phyloP scores from a whole-genome alignment of 2,888 invertebrate species.

The Oscheius myriophilus region DNA sequence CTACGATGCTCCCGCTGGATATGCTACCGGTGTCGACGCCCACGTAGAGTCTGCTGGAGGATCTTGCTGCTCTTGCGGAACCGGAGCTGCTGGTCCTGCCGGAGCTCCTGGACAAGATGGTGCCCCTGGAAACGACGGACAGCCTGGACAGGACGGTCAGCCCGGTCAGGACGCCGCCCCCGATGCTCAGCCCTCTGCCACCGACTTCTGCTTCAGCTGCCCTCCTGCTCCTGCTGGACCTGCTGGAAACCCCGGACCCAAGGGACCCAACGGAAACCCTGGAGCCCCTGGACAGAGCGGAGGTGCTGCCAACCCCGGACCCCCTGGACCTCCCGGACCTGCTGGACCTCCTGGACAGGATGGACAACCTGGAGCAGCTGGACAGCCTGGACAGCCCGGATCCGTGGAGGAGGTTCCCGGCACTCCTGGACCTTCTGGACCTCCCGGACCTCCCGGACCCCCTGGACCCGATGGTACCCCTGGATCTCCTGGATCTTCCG shows the following conservation, averaged over 20 bases:
- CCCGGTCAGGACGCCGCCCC: conserved; percentile 52
- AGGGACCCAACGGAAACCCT: conserved; percentile 37
- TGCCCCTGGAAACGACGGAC: conserved; percentile 56
- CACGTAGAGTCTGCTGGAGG: conserved; percentile 26
- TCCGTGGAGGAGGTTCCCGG: too few species aligned
- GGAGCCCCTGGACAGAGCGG: conserved; percentile 43
- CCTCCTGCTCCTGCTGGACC: conserved; percentile 58
- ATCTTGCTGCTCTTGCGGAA: conserved; percentile 61
- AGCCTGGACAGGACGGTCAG: conserved; percentile 59
- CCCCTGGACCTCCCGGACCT: too few species aligned
- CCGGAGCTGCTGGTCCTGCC: conserved; percentile 55
- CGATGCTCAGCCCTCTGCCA: conserved; percentile 53
- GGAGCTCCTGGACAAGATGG: conserved; percentile 61
- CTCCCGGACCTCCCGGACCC: conserved; percentile 11
- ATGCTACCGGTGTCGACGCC: neutral
- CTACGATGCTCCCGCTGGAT: neutral
- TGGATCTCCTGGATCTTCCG: conserved; percentile 3
- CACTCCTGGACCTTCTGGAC: too few species aligned
- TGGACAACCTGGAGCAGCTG: too few species aligned
- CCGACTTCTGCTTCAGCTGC: conserved; percentile 54
- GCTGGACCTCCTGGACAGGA: too few species aligned
- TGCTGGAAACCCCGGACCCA: conserved; percentile 46
- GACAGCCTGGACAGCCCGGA: too few species aligned
- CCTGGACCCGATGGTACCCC: conserved; percentile 6
- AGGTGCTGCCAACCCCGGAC: too few species aligned